Evolutionary conservation across 1,140 invertebrate genomes (phyloP), one percentile per base, ranked within the genome.

Genomic region (Heliconius hewitsoni): DNA sequence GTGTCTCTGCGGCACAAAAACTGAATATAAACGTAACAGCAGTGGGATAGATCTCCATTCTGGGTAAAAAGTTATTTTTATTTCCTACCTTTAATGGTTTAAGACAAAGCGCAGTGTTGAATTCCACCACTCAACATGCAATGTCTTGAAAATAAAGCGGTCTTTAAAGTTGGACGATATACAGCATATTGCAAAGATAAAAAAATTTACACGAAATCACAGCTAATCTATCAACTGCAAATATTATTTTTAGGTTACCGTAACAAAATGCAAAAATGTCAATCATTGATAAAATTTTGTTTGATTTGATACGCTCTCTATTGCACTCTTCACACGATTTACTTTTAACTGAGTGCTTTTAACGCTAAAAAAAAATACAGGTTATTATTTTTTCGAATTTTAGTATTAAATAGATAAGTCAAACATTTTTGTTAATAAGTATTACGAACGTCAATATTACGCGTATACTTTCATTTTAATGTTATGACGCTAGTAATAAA

Each of bases 171-270:
- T 46, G 13, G 13, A 3, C 42, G 42, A 46, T 46, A 46, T 16
- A 16, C 42, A 3, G 16, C 34, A 46, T 5, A 46, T 46, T 46
- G 4, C 13, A 16, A 66, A 66, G 60, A 66, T 66, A 66, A 66
- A 3, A 66, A 66, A 66, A 66, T 18, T 66, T 27, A 66, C 60
- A 66, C 23, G 60, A 66, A 66, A 66, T 66, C 60, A 66, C 60
- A 16, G 60, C 3, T 66, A 34, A 66, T 66, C 4, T 66, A 30
- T 30, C n/a, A 11, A 60, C 9, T 27, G 27, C 60, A 66, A 66
- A 66, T 66, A 66, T 3, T n/a, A 66, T 66, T 66, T 66, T 66
- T 30, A 23, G 23, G 27, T 66, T 23, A 66, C 60, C 60, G 60
- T 30, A 30, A 66, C 13, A 30, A 66, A 66, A 66, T 66, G 60